Conservation (phyloP, 2,797 vertebrate genomes). For the Artibeus lituratus region DNA sequence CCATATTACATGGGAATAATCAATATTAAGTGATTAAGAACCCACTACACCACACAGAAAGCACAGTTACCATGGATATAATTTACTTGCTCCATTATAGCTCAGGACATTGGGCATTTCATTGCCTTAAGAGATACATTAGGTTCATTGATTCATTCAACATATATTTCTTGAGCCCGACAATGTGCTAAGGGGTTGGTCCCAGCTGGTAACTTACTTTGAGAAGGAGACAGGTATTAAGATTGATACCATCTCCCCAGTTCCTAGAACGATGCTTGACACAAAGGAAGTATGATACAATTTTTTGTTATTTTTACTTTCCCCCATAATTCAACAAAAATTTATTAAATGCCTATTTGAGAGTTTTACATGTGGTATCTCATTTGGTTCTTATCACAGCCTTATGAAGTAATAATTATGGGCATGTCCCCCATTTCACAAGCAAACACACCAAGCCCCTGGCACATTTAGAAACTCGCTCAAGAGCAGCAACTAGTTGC, state of each 20-base stretch:
- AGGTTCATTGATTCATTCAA: not conserved
- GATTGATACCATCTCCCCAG: not conserved
- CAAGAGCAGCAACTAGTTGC: fast-evolving
- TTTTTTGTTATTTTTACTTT: not conserved
- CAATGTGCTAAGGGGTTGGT: not conserved
- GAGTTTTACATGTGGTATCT: not conserved
- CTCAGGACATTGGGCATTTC: not conserved
- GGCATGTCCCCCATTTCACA: not conserved
- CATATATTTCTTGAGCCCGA: not conserved
- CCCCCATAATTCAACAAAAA: not conserved
- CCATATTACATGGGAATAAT: not conserved
- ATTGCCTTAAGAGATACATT: not conserved
- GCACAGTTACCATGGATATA: not conserved
- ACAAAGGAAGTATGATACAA: not conserved
- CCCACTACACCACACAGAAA: not conserved
- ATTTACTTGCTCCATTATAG: not conserved
- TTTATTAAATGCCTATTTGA: not conserved
- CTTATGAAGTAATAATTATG: not conserved
- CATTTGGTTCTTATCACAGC: not conserved
- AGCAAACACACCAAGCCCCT: not conserved
- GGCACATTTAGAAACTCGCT: not conserved
- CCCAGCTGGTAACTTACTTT: not conserved
- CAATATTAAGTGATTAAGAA: not conserved
- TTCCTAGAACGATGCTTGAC: not conserved
- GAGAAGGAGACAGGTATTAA: not conserved